Base-by-base conservation (phyloP, 2,888 invertebrate genomes). In the Pachydiplax longipennis region DNA sequence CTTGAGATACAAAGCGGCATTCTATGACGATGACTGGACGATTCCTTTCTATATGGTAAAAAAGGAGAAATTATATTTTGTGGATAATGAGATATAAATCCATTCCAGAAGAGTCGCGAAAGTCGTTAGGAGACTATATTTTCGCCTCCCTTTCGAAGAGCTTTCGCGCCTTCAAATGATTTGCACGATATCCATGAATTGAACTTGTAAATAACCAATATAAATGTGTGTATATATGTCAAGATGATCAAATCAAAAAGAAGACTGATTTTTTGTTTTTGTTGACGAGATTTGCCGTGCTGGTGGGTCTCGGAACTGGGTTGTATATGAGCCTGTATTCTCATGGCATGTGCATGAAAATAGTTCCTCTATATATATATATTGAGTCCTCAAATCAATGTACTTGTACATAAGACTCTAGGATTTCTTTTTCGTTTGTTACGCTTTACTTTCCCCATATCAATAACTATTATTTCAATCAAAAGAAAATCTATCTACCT, bases 211-310 rank as follows among this genome's bases (percentile, higher is more conserved):
- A 61, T 87, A 58, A 18, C 37, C 37, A 15, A 87, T 87, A 87
- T 87, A 87, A 87, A 87, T 87, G 61, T 87, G 53, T 83, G 61
- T 87, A 87, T 87, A 87, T 87, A 87, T 87, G 37, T 87, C 87
- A 37, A 87, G 61, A 87, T 87, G 87, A 87, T 87, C 87, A 87
- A 87, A 87, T 87, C 87, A 87, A 87, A 81, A 87, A 87, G 87
- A 87, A 87, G 87, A 87, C 87, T 87, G 87, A 87, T 87, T 87
- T 87, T 87, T 53, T 61, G 61, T 87, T 87, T 83, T 87, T 87
- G 87, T 87, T 87, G 61, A 37, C 61, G 61, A 65, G n/a, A 22
- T 31, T 73, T 31, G 31, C 73, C 73, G 31, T 3, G 6, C 25
- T 1, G 73, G 73, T 10, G 73, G 73, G 31, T 31, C 31, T 31